These are phyloP conservation scores for Oxyteleia sp. DNA, from an alignment of 2,888 invertebrate genomes.

Conservation along the genomic window DNA sequence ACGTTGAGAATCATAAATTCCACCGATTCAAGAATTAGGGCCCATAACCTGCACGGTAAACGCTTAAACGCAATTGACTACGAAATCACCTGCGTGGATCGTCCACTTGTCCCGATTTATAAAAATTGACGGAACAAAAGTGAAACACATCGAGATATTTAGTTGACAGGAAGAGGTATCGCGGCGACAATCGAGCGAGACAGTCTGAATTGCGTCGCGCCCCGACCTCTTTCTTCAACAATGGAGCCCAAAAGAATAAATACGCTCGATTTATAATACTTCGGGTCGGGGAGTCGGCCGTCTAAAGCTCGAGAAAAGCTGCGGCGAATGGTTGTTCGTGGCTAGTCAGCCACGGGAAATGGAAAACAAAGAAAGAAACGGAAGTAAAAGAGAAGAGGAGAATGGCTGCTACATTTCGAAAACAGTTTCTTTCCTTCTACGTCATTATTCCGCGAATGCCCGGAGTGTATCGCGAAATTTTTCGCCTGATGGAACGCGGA, in stretches of 20 bases:
- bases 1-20: too few relatives aligned
- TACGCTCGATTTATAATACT: slow-evolving; percentile 70
- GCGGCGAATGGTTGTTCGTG: slow-evolving; percentile 50
- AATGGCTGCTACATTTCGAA: slow-evolving; percentile 42
- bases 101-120: slow-evolving; percentile 13
- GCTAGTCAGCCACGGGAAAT: slow-evolving; percentile 62
- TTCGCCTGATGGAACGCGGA: slow-evolving; percentile 1
- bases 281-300: slow-evolving; percentile 41
- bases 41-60: background rate
- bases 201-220: slow-evolving; percentile 49
- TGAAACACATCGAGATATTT: slow-evolving; percentile 43
- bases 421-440: slow-evolving; percentile 39
- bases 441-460: slow-evolving; percentile 46
- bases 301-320: slow-evolving; percentile 55
- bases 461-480: slow-evolving; percentile 14
- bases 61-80: background rate
- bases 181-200: slow-evolving; percentile 54
- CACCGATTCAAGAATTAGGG: too few relatives aligned
- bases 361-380: slow-evolving; percentile 57
- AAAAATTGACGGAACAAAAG: slow-evolving; percentile 36
- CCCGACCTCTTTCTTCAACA: slow-evolving; percentile 44
- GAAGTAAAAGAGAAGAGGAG: slow-evolving; percentile 36
- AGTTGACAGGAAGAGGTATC: slow-evolving; percentile 52
- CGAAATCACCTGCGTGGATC: background rate
- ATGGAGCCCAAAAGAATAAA: slow-evolving; percentile 61